A percentile compares a stretch with the other conserved stretches of the same genome.
These are phyloP conservation scores for Pangasianodon gigas DNA, from an alignment of 2,113 vertebrate species.

Conservation along the genomic window DNA sequence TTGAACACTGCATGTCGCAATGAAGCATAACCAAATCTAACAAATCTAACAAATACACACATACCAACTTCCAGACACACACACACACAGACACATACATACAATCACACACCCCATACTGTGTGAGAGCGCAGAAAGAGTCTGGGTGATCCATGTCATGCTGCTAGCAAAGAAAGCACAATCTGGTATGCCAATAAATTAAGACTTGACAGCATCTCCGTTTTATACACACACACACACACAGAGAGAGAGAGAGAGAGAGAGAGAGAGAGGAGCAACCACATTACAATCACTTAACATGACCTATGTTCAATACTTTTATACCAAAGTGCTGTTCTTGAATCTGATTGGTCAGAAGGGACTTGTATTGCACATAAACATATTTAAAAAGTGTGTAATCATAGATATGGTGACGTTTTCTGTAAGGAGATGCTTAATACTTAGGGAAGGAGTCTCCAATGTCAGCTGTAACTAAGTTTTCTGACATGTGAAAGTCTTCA, in stretches of 20 bases:
- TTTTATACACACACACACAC: background rate
- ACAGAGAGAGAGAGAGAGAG: background rate
- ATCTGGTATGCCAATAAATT: slow-evolving; percentile 15
- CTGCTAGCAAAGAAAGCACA: slow-evolving; percentile 12
- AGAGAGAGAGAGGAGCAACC: background rate
- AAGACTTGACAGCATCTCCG: slow-evolving; percentile 4
- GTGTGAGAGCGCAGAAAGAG: background rate
- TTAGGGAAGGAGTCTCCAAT: background rate
- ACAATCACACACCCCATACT: background rate
- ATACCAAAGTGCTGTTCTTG: background rate
- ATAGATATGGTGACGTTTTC: background rate
- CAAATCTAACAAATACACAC: background rate
- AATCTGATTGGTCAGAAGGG: background rate
- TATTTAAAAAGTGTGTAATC: background rate
- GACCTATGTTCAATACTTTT: background rate
- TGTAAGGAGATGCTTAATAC: background rate
- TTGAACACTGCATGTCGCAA: background rate
- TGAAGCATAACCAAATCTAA: background rate
- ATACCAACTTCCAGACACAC: background rate
- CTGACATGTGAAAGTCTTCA: no score
- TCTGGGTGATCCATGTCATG: background rate
- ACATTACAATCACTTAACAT: background rate
- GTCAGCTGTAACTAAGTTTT: no score
- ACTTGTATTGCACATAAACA: background rate
- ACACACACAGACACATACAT: background rate